Evolutionary conservation across 2,113 vertebrate species (phyloP).

Genomic region (Nothocercus julius): DNA sequence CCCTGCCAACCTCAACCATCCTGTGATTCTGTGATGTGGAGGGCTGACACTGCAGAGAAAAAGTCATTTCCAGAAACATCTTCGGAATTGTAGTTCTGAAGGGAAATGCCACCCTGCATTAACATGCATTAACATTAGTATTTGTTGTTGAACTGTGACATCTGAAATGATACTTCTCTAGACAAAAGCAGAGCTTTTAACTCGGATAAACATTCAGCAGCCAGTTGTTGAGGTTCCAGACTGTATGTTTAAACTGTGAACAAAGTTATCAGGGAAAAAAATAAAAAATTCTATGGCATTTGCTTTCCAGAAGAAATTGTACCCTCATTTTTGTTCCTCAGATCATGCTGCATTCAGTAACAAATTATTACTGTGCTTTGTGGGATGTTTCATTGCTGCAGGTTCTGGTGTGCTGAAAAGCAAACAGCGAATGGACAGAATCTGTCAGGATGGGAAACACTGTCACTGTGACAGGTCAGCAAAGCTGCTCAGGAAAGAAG

Average conservation of each 20-base stretch:
- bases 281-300: not conserved
- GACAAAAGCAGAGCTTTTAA: slow-evolving; percentile 10
- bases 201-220: not conserved
- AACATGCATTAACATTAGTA: not conserved
- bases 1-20: no score
- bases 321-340: not conserved
- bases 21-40: not conserved
- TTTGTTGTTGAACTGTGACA: not conserved
- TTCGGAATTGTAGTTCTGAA: not conserved
- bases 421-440: not conserved
- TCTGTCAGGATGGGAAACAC: not conserved
- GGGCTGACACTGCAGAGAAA: not conserved
- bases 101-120: not conserved
- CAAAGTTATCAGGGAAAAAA: not conserved
- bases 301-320: slow-evolving; percentile 31
- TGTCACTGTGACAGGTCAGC: not conserved
- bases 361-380: not conserved
- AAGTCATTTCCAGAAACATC: not conserved
- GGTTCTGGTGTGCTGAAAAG: slow-evolving; percentile 1
- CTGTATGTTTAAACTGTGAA: slow-evolving; percentile 32
- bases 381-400: not conserved
- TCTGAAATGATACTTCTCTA: not conserved
- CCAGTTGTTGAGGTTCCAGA: not conserved
- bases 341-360: not conserved
- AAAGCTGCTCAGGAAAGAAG: not conserved